Percentiles rank a stretch among this genome's conserved stretches.
Conservation (phyloP, 1,140 invertebrate genomes). For the Stegodyphus dumicola region DNA sequence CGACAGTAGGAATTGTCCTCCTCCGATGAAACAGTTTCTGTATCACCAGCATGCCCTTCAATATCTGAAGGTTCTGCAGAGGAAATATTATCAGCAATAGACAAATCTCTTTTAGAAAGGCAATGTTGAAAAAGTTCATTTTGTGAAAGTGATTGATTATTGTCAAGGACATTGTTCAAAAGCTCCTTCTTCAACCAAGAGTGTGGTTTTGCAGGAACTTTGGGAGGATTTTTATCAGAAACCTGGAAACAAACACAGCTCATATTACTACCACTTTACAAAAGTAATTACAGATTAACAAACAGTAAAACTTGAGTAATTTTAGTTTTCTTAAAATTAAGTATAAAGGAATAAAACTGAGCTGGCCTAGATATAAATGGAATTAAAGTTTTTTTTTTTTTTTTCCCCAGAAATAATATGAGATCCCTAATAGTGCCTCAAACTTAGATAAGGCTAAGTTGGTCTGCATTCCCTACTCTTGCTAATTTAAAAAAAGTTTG, state of each 20-base stretch:
- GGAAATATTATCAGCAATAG: constrained; percentile 23
- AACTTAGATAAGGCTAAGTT: no score
- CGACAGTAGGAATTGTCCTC: constrained; percentile 29
- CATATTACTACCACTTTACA: no score
- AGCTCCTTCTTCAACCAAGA: constrained; percentile 11
- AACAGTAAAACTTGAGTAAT: no score
- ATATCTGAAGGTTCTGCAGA: constrained; percentile 44
- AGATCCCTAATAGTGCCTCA: no score
- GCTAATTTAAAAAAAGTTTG: no score
- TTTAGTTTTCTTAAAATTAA: no score
- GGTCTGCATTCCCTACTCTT: no score
- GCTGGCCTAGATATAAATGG: no score
- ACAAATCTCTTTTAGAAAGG: background rate
- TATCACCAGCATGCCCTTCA: constrained; percentile 40
- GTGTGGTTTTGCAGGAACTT: constrained; percentile 43
- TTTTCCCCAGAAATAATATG: no score
- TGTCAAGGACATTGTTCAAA: constrained; percentile 4
- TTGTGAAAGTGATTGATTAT: background rate
- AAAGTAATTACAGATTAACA: no score
- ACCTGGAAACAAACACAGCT: constrained; percentile 4
- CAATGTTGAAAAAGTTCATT: background rate
- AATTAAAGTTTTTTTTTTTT: no score
- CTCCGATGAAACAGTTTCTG: constrained; percentile 46
- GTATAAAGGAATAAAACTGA: no score
- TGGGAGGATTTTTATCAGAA: constrained; percentile 46